Evolutionary conservation across 2,888 invertebrate genomes (phyloP).

Genomic region (Dynastes grantii): DNA sequence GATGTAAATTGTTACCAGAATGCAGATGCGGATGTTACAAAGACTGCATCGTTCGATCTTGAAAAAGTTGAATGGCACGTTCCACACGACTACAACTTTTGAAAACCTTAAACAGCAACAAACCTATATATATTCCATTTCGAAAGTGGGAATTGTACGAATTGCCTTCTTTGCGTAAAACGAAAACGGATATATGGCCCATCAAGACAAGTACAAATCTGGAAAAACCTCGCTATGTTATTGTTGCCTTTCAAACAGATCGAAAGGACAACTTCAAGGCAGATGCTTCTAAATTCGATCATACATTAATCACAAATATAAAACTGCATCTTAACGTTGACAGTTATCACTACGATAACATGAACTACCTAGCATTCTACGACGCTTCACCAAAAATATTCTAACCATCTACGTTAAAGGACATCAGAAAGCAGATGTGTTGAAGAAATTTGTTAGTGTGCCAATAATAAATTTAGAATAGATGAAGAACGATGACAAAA

Average conservation of each 20-base stretch:
- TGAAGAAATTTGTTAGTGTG: too few species aligned
- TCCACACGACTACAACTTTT: slow-evolving; percentile 18
- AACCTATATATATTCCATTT: slow-evolving; percentile 17
- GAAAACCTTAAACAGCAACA: neutral
- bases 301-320: slow-evolving; percentile 34
- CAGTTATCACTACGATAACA: slow-evolving; percentile 6
- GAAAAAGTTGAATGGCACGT: slow-evolving; percentile 34
- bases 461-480: too few species aligned
- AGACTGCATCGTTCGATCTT: neutral
- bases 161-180: slow-evolving; percentile 26
- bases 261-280: slow-evolving; percentile 8
- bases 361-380: slow-evolving; percentile 6
- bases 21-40: too few species aligned
- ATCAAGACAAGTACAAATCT: slow-evolving; percentile 42
- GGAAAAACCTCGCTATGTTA: slow-evolving; percentile 47
- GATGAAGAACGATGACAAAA: too few species aligned
- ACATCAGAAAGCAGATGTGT: too few species aligned
- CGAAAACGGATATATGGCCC: slow-evolving; percentile 40
- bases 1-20: too few species aligned
- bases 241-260: slow-evolving; percentile 27
- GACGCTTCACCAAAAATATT: too few species aligned
- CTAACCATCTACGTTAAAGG: too few species aligned
- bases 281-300: slow-evolving; percentile 23
- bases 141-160: slow-evolving; percentile 47
- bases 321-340: slow-evolving; percentile 52